Evolutionary conservation across 2,113 vertebrate species (phyloP), one percentile per base, ranked within the genome.

Genomic region (Colossoma macropomum): DNA sequence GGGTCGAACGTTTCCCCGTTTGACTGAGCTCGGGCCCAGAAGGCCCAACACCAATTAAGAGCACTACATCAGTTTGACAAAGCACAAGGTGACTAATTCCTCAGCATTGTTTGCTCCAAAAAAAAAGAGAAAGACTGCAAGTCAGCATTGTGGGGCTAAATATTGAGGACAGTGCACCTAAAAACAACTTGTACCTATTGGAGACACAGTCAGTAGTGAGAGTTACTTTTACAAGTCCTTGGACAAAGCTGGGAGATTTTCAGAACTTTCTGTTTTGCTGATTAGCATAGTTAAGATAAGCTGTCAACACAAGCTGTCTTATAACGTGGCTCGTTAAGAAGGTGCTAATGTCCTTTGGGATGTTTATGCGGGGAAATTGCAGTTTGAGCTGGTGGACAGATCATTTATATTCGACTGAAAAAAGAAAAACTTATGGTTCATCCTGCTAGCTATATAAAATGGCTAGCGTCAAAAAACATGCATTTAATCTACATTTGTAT

Each of bases 1-100:
- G 86, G 91, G 91, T 92, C 89, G 89, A 89, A 86, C 84, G 65
- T 77, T 81, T 82, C 65, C 38, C 78, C 59, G 62, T 82, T 75
- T 85, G 80, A 80, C 69, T 63, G 70, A 85, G 50, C 81, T 69
- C 41, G 50, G 86, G 86, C 88, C 4, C 83, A 80, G 81, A 86
- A 89, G 87, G 60, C 69, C 84, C 84, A 69, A 41, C 79, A 62
- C 78, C 88, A 89, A 87, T 90, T 88, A 89, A 87, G 80, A 84
- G 28, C 83, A 84, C 78, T 81, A 83, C 82, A 88, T 87, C 89
- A 88, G 87, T 17, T 59, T 87, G 88, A 86, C 87, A 80, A 80
- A 74, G 81, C 69, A 54, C 84, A 88, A 86, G 87, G 88, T 87
- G 86, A 88, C 84, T 87, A 85, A 87, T 86, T 83, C 80, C 70